A percentile compares a stretch with the other conserved stretches of the same genome.
Conservation (phyloP, 1,140 invertebrate species). For the Tetranychus cinnabarinus region DNA sequence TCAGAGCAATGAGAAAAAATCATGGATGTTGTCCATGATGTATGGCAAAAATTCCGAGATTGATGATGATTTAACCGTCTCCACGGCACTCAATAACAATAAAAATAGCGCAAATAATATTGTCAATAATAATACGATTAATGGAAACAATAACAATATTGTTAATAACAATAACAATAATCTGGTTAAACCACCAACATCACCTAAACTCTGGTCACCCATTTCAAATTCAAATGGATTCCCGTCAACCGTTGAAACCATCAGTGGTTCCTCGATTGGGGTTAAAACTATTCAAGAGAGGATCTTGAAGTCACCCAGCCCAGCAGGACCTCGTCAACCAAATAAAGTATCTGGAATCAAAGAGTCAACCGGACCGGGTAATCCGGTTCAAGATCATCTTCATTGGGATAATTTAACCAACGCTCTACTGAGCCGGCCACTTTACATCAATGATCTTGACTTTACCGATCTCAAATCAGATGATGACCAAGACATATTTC, state of each 20-base stretch:
- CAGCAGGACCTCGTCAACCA: neutral
- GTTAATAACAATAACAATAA: neutral
- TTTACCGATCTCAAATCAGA: slow-evolving; percentile 66
- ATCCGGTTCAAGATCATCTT: slow-evolving; percentile 42
- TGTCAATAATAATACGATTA: too few relatives aligned
- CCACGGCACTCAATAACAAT: too few relatives aligned
- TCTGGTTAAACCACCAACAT: neutral
- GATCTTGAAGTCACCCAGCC: slow-evolving; percentile 4
- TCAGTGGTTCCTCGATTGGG: neutral
- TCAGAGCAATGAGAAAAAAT: slow-evolving; percentile 26
- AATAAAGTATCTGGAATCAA: neutral
- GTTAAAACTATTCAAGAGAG: slow-evolving; percentile 6
- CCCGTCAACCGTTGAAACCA: neutral
- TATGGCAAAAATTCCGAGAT: slow-evolving; percentile 17
- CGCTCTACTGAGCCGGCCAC: slow-evolving; percentile 41
- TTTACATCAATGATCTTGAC: slow-evolving; percentile 81
- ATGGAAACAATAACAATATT: too few relatives aligned
- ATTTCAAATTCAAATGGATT: neutral
- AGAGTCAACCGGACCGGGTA: neutral
- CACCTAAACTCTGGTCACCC: neutral
- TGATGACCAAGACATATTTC: slow-evolving; percentile 28
- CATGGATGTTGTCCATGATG: slow-evolving; percentile 32
- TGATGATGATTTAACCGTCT: neutral
- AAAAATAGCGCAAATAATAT: too few relatives aligned
- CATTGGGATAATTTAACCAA: slow-evolving; percentile 79